A percentile compares a stretch with the other conserved stretches of the same genome.
Conservation (phyloP, 2,888 invertebrate genomes). For the Julus scanicus region DNA sequence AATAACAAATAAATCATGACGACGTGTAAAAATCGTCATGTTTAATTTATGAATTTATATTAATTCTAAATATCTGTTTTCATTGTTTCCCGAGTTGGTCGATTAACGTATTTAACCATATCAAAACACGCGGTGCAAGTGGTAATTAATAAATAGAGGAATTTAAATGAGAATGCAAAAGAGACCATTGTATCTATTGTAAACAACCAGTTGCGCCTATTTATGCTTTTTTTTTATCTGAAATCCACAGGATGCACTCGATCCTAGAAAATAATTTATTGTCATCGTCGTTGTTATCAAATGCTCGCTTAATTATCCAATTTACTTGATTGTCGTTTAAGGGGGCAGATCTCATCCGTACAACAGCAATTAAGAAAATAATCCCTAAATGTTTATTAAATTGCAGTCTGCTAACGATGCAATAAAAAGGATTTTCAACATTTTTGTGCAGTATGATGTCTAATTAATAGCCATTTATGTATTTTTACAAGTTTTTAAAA, state of each 20-base stretch:
- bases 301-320: slow-evolving; percentile 9
- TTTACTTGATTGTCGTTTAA: slow-evolving; percentile 12
- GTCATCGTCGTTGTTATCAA: slow-evolving; percentile 7
- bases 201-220: neutral
- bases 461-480: neutral
- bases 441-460: neutral
- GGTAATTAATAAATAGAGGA: neutral
- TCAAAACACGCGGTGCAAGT: neutral
- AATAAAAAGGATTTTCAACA: neutral
- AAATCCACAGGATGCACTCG: neutral
- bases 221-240: neutral
- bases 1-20: no score
- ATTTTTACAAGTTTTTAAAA: neutral
- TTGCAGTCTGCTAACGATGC: neutral
- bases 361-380: slow-evolving; percentile 2
- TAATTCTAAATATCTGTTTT: no score
- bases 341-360: neutral
- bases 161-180: neutral
- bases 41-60: no score
- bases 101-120: neutral
- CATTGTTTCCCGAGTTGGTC: no score
- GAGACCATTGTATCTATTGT: neutral
- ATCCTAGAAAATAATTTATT: neutral
- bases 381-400: neutral
- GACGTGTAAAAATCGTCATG: no score